Evolutionary conservation across 1,140 invertebrate species (phyloP), one percentile per base, ranked within the genome.

Genomic region (Cydia fagiglandana): DNA sequence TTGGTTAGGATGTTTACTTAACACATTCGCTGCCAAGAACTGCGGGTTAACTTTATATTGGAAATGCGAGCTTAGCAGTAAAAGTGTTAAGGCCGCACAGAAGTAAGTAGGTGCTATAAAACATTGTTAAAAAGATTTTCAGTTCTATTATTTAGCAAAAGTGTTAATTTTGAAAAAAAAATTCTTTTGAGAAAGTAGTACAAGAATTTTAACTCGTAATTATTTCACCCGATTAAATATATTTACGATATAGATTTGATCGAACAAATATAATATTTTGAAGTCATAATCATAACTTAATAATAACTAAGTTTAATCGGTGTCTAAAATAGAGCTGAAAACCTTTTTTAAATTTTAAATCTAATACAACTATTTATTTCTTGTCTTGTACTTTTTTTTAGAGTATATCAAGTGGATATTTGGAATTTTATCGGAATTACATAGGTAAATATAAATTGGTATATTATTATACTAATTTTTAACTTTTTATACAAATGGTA

Each of bases 11-110:
- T 41, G 38, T 10, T 41, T 20, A 17, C 53, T 56, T 56, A 56
- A 56, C 53, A 56, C 53, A 56, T 56, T 56, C n/a, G 17, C 53
- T 20, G 53, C 53, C 53, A 50, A 50, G n/a, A 56, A 17, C 15
- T 17, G 15, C 4, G 6, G 15, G 5, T 56, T 17, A 20, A 17
- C 6, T 17, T 56, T 56, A 4, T 2, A n/a, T n/a, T 20, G 15
- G n/a, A 17, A 17, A 17, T 0, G 5, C 15, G 13, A 6, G 53
- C 7, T n/a, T 56, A n/a, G 53, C 53, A 17, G 15, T 56, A 17
- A 56, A 56, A 56, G 53, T 56, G 53, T 56, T 56, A 17, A 56
- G n/a, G 15, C 15, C 15, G 6, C 6, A 56, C 6, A 56, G n/a
- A n/a, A 56, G 50, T n/a, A n/a, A 56, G 50, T n/a, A 53, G 47